These are phyloP conservation scores for Acanthosepion lycidas DNA, from an alignment of 2,888 invertebrate genomes.

Conservation along the genomic window DNA sequence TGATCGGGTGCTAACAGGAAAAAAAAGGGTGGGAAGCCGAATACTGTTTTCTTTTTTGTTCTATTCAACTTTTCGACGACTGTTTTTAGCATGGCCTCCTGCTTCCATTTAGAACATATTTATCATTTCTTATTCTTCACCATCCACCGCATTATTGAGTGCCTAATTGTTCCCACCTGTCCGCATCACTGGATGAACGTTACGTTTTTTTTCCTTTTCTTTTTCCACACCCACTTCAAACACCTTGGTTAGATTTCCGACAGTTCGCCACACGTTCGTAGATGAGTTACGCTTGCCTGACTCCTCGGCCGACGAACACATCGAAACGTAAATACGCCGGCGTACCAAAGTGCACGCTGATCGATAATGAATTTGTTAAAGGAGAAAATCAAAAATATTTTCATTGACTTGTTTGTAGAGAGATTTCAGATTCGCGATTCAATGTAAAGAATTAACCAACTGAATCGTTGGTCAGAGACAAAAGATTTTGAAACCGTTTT, in stretches of 20 bases:
- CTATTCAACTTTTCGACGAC: not conserved
- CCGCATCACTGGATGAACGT: conserved; percentile 16
- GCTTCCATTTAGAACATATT: not conserved
- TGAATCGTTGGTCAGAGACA: not conserved
- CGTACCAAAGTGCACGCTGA: not conserved
- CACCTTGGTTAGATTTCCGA: not conserved
- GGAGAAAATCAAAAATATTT: not conserved
- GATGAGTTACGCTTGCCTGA: not conserved
- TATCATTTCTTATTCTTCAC: not conserved
- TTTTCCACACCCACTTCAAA: not conserved
- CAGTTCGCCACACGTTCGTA: not conserved
- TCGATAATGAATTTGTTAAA: not conserved
- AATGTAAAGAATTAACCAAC: not conserved
- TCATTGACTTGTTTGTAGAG: not conserved
- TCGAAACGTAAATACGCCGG: not conserved
- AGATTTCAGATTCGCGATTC: not conserved
- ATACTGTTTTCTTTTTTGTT: not conserved
- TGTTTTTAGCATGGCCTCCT: not conserved
- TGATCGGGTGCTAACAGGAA: not conserved
- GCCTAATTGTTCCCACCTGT: conserved; percentile 2
- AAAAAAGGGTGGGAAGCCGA: not conserved
- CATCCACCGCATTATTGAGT: not conserved
- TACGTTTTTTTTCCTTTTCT: not conserved
- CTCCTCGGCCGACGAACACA: not conserved
- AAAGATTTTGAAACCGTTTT: not conserved